These are phyloP conservation scores for Phoenicopterus ruber DNA, from an alignment of 2,113 vertebrate genomes.

Conservation along the genomic window DNA sequence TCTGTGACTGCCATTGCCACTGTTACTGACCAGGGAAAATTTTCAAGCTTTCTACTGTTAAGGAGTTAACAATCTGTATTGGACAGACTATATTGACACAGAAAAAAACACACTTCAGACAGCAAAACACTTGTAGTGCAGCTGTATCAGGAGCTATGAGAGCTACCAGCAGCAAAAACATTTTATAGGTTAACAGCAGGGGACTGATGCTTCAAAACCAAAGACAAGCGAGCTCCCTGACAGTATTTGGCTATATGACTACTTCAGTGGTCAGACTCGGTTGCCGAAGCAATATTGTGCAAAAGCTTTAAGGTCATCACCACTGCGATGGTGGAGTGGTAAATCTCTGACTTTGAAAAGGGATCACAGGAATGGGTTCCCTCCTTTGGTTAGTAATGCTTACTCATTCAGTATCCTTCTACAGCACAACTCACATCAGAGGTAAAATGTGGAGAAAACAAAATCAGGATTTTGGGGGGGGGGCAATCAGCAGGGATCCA, in stretches of 20 bases:
- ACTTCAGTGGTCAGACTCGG: not conserved
- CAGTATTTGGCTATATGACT: not conserved
- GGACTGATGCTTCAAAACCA: not conserved
- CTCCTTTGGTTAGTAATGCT: not conserved
- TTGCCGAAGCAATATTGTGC: not conserved
- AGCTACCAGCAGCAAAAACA: not conserved
- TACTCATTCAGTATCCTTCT: not conserved
- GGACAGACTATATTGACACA: not conserved
- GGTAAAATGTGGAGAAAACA: not conserved
- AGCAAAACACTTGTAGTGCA: not conserved
- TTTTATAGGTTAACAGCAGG: not conserved
- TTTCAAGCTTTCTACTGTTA: not conserved
- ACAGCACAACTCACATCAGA: not conserved
- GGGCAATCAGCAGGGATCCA: not conserved
- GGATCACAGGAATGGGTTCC: not conserved
- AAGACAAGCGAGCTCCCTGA: not conserved
- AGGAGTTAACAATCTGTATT: not conserved
- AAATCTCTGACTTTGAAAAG: not conserved
- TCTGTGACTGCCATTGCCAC: not conserved
- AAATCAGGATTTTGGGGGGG: not conserved
- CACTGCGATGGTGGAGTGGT: accelerated
- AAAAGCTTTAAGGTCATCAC: not conserved
- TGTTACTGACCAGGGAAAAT: not conserved
- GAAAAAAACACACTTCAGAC: not conserved
- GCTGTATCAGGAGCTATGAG: not conserved